Evolutionary conservation across 2,113 vertebrate genomes (phyloP).

Genomic region (Erythrocercus mccallii): DNA sequence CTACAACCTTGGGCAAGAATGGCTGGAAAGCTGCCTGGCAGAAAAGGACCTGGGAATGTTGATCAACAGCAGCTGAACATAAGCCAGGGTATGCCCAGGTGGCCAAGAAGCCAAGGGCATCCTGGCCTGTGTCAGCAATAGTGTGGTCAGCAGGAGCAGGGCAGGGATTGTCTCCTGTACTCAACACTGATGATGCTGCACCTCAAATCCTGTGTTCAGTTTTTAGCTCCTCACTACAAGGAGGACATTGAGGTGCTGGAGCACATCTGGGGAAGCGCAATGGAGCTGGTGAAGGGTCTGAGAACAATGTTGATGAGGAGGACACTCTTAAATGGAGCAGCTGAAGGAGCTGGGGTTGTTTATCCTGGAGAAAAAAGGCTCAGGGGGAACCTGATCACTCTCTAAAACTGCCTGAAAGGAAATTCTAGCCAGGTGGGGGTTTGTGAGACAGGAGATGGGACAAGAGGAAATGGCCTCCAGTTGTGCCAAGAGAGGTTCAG

Average conservation of each 20-base stretch:
- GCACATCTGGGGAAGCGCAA: fast-evolving
- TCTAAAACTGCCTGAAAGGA: background rate
- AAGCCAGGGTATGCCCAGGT: background rate
- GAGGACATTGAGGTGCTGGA: background rate
- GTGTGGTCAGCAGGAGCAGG: background rate
- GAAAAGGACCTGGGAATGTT: background rate
- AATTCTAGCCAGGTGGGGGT: background rate
- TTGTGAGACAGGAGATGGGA: background rate
- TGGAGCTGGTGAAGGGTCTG: background rate
- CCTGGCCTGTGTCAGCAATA: background rate
- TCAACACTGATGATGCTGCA: background rate
- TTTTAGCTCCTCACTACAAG: background rate
- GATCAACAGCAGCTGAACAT: background rate
- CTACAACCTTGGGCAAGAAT: background rate
- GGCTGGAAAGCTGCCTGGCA: background rate
- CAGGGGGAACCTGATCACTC: background rate
- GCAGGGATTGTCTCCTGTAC: background rate
- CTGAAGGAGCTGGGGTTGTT: background rate
- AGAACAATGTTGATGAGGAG: background rate
- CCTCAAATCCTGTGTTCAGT: background rate
- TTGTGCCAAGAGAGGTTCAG: background rate
- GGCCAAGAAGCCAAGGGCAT: background rate
- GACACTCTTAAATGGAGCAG: background rate
- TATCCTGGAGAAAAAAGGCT: background rate
- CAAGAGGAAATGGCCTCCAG: background rate